These are phyloP conservation scores for Glaucomys volans DNA, from an alignment of 2,113 vertebrate species.

Conservation along the genomic window DNA sequence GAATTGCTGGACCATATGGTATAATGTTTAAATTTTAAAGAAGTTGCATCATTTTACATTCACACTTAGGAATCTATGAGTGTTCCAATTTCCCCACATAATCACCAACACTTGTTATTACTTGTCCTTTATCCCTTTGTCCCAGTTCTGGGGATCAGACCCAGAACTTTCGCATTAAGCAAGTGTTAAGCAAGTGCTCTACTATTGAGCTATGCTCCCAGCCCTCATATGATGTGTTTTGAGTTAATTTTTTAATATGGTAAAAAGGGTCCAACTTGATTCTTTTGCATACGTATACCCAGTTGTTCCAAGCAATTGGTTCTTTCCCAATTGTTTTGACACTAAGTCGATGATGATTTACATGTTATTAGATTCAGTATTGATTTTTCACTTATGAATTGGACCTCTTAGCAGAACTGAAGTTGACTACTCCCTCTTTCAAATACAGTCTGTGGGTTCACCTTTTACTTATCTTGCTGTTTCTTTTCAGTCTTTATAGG, in stretches of 20 bases:
- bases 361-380: not conserved
- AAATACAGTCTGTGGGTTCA: not conserved
- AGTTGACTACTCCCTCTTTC: not conserved
- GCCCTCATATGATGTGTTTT: not conserved
- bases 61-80: not conserved
- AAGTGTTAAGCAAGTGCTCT: not conserved
- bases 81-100: not conserved
- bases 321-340: not conserved
- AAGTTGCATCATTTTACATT: not conserved
- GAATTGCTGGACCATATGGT: not conserved
- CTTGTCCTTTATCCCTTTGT: not conserved
- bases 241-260: not conserved
- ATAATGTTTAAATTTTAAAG: constrained; percentile 23
- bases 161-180: not conserved
- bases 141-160: too few species aligned
- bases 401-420: not conserved
- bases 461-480: not conserved
- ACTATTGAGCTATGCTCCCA: not conserved
- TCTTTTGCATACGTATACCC: not conserved
- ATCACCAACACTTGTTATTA: not conserved
- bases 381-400: not conserved
- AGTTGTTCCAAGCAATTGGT: not conserved
- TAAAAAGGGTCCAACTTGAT: not conserved
- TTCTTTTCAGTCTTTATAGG: constrained; percentile 2
- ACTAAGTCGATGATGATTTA: not conserved